Conservation (phyloP, 2,888 invertebrate genomes). For the Ophion ventricosus region DNA sequence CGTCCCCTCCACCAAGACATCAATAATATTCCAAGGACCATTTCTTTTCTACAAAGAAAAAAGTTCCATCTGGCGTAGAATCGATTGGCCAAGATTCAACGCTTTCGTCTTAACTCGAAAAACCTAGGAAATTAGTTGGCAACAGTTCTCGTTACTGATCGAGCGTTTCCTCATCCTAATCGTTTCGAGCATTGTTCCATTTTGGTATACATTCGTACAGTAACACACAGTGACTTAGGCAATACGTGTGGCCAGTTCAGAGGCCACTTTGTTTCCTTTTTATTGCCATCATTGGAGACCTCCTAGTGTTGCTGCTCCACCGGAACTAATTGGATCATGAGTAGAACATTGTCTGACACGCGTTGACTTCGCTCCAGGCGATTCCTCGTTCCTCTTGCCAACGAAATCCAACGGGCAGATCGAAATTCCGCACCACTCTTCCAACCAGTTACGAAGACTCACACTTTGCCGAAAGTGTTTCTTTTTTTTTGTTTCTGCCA, state of each 20-base stretch:
- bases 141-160: not conserved
- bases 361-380: slow-evolving; percentile 33
- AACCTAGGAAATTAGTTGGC: not conserved
- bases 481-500: not conserved
- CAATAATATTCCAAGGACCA: too few relatives aligned
- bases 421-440: slow-evolving; percentile 10
- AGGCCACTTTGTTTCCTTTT: slow-evolving; percentile 18
- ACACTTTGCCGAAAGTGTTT: slow-evolving; percentile 20
- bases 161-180: not conserved
- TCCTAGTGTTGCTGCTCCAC: slow-evolving; percentile 15
- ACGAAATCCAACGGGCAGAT: slow-evolving; percentile 9
- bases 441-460: slow-evolving; percentile 24
- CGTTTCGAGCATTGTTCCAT: not conserved
- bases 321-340: slow-evolving; percentile 54
- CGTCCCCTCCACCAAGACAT: not conserved
- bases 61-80: not conserved
- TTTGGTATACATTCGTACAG: not conserved
- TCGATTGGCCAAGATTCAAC: not conserved
- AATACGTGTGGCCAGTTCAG: slow-evolving; percentile 37
- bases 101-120: not conserved
- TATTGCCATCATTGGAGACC: not conserved
- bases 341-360: slow-evolving; percentile 20
- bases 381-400: slow-evolving; percentile 30
- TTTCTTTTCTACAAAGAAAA: not conserved
- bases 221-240: slow-evolving; percentile 4